phyloP scores from a whole-genome alignment of 2,888 invertebrate genomes.

The Ceramica pisi region DNA sequence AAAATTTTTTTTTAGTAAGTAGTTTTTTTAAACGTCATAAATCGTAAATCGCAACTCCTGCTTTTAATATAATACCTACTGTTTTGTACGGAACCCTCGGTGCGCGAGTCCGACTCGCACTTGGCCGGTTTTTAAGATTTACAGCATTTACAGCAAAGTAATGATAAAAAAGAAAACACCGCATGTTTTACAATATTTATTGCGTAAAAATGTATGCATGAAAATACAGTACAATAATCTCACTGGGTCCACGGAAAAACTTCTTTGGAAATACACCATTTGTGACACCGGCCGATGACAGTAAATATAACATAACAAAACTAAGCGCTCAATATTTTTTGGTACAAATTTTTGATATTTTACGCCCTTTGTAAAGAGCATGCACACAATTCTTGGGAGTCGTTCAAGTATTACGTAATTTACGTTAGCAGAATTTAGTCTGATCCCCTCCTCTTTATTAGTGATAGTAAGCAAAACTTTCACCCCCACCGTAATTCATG shows the following conservation, averaged over 20 bases:
- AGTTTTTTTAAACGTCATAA: too few relatives aligned
- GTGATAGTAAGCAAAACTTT: neutral
- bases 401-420: neutral
- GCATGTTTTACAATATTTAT: conserved; percentile 62
- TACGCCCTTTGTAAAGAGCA: neutral
- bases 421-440: neutral
- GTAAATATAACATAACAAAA: neutral
- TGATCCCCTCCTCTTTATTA: neutral
- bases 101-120: too few relatives aligned
- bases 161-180: neutral
- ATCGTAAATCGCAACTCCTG: too few relatives aligned
- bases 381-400: neutral
- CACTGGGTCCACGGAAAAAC: conserved; percentile 56
- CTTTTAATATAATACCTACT: too few relatives aligned
- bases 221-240: conserved; percentile 71
- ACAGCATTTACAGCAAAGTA: too few relatives aligned
- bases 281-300: conserved; percentile 21
- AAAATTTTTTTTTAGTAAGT: too few relatives aligned
- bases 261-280: conserved; percentile 53
- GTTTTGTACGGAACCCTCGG: too few relatives aligned
- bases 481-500: too few relatives aligned
- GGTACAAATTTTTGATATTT: conserved; percentile 22
- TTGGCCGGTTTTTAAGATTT: too few relatives aligned
- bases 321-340: conserved; percentile 32
- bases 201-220: conserved; percentile 71